phyloP scores from a whole-genome alignment of 2,888 invertebrate species.

The Ditula angustiorana region DNA sequence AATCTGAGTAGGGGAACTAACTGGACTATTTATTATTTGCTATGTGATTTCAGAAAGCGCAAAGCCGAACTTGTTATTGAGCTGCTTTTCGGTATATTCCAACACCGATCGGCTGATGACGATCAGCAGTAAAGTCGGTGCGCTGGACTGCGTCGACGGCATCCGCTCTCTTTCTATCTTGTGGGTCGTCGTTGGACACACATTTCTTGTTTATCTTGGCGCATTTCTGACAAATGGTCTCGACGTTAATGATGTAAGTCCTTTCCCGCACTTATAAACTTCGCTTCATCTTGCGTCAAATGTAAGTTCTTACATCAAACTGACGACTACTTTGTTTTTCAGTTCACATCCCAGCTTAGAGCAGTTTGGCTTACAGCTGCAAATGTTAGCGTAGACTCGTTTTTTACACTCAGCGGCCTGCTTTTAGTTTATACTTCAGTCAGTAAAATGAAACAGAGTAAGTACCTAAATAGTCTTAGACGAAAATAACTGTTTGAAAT shows the following conservation, averaged over 20 bases:
- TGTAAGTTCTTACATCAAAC: not conserved
- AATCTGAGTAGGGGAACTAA: not conserved
- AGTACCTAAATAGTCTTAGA: too few species aligned
- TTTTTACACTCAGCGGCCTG: conserved; percentile 17
- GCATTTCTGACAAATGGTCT: conserved; percentile 1
- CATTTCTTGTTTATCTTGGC: conserved; percentile 2
- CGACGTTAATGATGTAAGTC: conserved; percentile 2
- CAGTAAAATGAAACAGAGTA: conserved; percentile 38
- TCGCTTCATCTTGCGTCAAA: too few species aligned
- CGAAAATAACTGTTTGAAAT: too few species aligned
- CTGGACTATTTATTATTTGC: not conserved
- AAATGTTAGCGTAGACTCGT: conserved; percentile 19
- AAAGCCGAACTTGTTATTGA: not conserved
- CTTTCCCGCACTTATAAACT: not conserved
- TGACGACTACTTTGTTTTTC: not conserved
- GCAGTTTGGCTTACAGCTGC: conserved; percentile 5
- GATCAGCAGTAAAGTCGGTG: conserved; percentile 1
- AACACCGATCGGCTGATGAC: conserved; percentile 32
- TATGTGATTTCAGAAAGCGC: conserved; percentile 2
- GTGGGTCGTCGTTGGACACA: conserved; percentile 31
- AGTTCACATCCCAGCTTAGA: not conserved
- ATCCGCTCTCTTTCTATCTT: conserved; percentile 29
- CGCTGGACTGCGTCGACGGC: conserved; percentile 30
- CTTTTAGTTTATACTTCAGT: conserved; percentile 19
- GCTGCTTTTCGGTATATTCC: conserved; percentile 21